Evolutionary conservation across 2,113 vertebrate genomes (phyloP).

Genomic region (Myiozetetes cayanensis): DNA sequence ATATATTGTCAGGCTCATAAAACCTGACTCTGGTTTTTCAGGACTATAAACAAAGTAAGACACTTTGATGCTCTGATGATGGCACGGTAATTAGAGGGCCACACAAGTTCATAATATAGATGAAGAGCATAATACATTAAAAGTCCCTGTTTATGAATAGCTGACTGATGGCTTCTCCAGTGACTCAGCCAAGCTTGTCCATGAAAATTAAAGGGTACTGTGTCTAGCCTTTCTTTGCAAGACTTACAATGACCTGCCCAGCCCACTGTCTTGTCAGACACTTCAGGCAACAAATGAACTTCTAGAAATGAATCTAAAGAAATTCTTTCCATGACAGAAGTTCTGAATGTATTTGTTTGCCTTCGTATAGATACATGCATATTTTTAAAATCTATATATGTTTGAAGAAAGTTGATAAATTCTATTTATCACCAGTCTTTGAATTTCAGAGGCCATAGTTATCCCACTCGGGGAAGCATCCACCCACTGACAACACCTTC

Average conservation of each 20-base stretch:
- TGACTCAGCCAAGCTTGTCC: background rate
- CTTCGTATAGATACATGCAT: background rate
- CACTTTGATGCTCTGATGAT: slow-evolving; percentile 11
- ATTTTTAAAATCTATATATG: background rate
- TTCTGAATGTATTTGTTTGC: background rate
- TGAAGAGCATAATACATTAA: background rate
- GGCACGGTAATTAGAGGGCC: slow-evolving; percentile 23
- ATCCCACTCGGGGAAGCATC: background rate
- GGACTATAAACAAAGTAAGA: background rate
- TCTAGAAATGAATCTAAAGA: background rate
- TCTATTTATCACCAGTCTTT: background rate
- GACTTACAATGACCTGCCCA: background rate
- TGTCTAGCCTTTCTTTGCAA: background rate
- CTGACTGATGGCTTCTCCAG: background rate
- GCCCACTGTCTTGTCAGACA: background rate
- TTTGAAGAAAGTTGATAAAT: background rate
- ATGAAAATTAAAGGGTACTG: background rate
- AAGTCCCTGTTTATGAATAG: background rate
- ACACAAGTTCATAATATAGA: background rate
- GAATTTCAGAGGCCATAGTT: background rate
- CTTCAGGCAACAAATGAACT: background rate
- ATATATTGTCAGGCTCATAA: background rate
- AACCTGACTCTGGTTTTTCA: background rate
- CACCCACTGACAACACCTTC: background rate
- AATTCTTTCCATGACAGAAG: background rate